A percentile compares a stretch with the other conserved stretches of the same genome.
Conservation (phyloP, 2,797 vertebrate species). For the Diceros bicornis region DNA sequence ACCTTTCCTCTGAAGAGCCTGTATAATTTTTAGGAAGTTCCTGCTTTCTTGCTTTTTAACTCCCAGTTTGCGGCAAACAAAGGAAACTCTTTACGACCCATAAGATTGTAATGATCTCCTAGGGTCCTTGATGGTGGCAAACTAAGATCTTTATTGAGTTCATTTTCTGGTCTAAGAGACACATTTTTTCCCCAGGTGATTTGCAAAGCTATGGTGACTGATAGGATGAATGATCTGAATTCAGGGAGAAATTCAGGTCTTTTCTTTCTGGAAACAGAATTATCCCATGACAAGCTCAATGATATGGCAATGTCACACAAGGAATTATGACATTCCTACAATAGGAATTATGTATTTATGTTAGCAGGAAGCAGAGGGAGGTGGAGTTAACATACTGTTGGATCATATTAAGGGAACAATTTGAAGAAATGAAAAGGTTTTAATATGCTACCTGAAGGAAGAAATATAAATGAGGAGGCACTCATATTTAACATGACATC, state of each 20-base stretch:
- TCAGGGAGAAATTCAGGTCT: background rate
- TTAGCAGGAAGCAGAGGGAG: background rate
- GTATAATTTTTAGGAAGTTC: constrained; percentile 77
- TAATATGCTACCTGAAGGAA: background rate
- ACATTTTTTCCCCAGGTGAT: background rate
- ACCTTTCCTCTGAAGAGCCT: constrained; percentile 47
- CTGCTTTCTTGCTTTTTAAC: constrained; percentile 75
- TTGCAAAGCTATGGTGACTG: constrained; percentile 25
- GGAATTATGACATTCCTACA: background rate
- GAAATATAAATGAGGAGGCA: background rate
- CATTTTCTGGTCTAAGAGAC: constrained; percentile 69
- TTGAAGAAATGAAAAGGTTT: background rate
- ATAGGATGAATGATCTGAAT: background rate
- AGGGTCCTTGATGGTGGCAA: constrained; percentile 55
- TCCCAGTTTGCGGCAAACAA: constrained; percentile 66
- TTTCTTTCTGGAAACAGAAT: constrained; percentile 29
- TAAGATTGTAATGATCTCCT: constrained; percentile 63
- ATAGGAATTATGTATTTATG: background rate
- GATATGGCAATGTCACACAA: background rate
- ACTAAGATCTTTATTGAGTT: constrained; percentile 62
- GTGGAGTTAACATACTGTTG: background rate
- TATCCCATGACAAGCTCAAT: background rate
- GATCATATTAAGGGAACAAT: background rate
- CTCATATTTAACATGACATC: background rate
- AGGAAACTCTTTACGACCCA: constrained; percentile 71